Evolutionary conservation across 1,140 invertebrate genomes (phyloP), one percentile per base, ranked within the genome.

Genomic region (Panagrolaimus sp.): DNA sequence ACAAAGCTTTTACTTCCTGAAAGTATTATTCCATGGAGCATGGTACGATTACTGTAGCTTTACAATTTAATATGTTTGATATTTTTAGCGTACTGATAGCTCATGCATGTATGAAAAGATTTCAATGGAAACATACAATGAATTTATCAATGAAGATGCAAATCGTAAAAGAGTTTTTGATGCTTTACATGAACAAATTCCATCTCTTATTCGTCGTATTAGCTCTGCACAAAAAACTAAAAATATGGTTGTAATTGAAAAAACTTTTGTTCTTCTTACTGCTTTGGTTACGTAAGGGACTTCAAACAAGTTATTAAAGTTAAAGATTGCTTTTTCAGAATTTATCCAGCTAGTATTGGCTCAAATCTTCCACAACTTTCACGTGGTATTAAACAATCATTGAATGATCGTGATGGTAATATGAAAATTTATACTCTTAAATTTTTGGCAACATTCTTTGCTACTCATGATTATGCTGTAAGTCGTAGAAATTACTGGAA

Each of bases 1-100:
- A 95, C 67, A 65, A 42, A 43, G 13, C 66, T 51, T 65, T 74
- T 73, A 48, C 63, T 68, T 25, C 78, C 66, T 11, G 72, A 68
- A 45, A 66, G 31, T 53, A 57, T 51, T 69, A 38, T 67, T 44
- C 38, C 16, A 66, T 27, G 20, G 20, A 57, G 51, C 51, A 27
- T 16, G 4, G 48, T 51, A 9, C 9, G 48, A 11, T 51, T 38
- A 38, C 31, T 38, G 31, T 14, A 51, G 9, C 48, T n/a, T n/a
- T 51, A 16, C 16, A 78, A 79, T n/a, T n/a, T 82, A 62, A 43
- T 62, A 46, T 31, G 47, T 9, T 23, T 65, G 43, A 23, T 7
- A 61, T 27, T 51, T 25, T 65, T 62, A 65, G 11, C 14, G 65
- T 61, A 16, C n/a, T 13, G 51, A 57, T 27, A 57, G n/a, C 8